Base-by-base conservation (phyloP, 2,888 invertebrate genomes). In the Cecidostiba fungosa region DNA sequence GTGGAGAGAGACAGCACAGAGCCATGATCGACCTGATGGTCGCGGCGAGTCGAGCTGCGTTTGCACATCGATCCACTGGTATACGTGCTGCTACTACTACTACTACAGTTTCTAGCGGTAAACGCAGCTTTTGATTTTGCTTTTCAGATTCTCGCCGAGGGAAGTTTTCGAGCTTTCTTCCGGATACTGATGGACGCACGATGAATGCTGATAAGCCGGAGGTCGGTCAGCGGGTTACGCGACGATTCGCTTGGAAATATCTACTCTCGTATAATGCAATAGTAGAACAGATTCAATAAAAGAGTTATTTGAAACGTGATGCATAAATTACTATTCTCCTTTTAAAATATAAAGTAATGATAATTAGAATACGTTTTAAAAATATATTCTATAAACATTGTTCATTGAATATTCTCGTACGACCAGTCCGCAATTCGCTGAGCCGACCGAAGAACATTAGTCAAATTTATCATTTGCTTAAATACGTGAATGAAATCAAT, bases 11-110 rank as follows among this genome's bases (percentile, higher is more conserved):
- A 62, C 0, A 50, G 29, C 23, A 10, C 19, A 62, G 54, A 19
- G 39, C 3, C 62, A 39, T 80, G 76, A 80, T 85, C 80, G 77
- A 77, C 76, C 77, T 77, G 80, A 80, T 80, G 70, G n/a, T 62
- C 78, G 43, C 77, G 36, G 26, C 36, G 32, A 10, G 54, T 70
- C 26, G 12, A 19, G 6, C 32, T 3, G 54, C 54, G 14, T 66
- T 54, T 26, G 54, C 43, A 32, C 76, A 80, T 85, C 84, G 84
- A 85, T 84, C 84, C 76, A 72, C 3, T 26, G 43, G 19, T 74
- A 62, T 66, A 26, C 36, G 32, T 23, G 54, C 29, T 4, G n/a
- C 23, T 59, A 3, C 5, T 26, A 14, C 62, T 29, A 29, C n/a
- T 12, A 3, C 12, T 62, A 1, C n/a, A 16, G 16, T 50, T 12